phyloP scores from a whole-genome alignment of 2,888 invertebrate species.

The Andrena hattorfiana region DNA sequence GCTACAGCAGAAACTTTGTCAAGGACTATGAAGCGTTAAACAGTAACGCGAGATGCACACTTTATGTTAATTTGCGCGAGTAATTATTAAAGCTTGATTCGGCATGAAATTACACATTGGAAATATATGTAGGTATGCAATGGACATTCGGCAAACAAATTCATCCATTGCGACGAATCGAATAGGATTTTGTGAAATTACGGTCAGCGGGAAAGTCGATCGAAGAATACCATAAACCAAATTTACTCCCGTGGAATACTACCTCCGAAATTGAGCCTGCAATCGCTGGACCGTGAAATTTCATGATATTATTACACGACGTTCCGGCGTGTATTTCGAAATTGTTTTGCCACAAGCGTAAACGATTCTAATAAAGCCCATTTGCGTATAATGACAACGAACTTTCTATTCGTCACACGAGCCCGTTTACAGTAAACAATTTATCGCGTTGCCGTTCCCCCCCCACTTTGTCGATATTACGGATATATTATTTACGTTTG shows the following conservation, averaged over 20 bases:
- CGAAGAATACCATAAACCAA: background rate
- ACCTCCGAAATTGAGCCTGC: background rate
- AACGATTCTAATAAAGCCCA: background rate
- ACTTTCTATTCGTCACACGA: conserved; percentile 27
- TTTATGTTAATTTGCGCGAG: too few relatives aligned
- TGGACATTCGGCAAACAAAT: background rate
- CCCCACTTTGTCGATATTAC: background rate
- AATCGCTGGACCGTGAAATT: background rate
- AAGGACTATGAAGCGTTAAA: background rate
- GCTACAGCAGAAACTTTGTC: background rate
- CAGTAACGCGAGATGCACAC: background rate
- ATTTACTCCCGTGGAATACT: conserved; percentile 2
- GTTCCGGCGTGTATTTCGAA: background rate
- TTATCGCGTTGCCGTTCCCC: background rate
- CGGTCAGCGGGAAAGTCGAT: background rate
- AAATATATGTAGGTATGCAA: too few relatives aligned
- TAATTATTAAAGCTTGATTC: too few relatives aligned
- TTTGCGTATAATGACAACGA: conserved; percentile 11
- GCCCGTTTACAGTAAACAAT: conserved; percentile 21
- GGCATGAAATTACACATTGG: too few relatives aligned
- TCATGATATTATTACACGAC: background rate
- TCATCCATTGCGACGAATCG: background rate
- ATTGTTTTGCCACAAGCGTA: background rate
- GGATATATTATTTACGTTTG: conserved; percentile 25
- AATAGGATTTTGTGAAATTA: background rate